Conservation (phyloP, 2,888 invertebrate species). For the Diaperis boleti region DNA sequence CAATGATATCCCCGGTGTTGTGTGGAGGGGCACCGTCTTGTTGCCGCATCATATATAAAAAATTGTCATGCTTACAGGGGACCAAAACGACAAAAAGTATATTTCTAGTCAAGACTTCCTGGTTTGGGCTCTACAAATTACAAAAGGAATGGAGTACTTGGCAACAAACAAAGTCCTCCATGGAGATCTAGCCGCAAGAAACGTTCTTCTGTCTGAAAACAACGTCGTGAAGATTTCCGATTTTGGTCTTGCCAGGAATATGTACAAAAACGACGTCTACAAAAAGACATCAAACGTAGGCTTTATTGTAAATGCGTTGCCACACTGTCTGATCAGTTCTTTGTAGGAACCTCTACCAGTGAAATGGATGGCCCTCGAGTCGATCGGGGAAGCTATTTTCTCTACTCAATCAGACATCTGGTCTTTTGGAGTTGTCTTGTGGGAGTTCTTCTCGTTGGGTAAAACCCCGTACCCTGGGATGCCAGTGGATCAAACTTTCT, state of each 20-base stretch:
- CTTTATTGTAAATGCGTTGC: conserved; percentile 40
- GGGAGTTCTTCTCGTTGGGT: conserved; percentile 71
- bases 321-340: conserved; percentile 11
- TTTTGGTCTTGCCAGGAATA: conserved; percentile 93
- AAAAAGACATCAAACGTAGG: conserved; percentile 87
- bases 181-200: conserved; percentile 91
- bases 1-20: too few species aligned
- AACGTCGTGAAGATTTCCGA: conserved; percentile 97
- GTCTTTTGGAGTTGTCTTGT: conserved; percentile 91
- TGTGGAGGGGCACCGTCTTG: too few species aligned
- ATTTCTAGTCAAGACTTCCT: conserved; percentile 3
- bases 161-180: conserved; percentile 89
- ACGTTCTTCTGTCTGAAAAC: conserved; percentile 88
- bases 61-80: too few species aligned
- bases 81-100: too few species aligned
- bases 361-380: conserved; percentile 98
- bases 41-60: too few species aligned
- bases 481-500: conserved; percentile 1
- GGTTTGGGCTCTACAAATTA: conserved; percentile 83
- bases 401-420: conserved; percentile 96
- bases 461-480: conserved; percentile 14
- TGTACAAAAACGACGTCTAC: conserved; percentile 91
- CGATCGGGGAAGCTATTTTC: conserved; percentile 89
- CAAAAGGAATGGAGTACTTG: conserved; percentile 95
- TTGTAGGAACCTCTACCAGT: conserved; percentile 83